A percentile compares a stretch with the other conserved stretches of the same genome.
phyloP scores from a whole-genome alignment of 2,888 invertebrate species.

The Drosophila borealis region DNA sequence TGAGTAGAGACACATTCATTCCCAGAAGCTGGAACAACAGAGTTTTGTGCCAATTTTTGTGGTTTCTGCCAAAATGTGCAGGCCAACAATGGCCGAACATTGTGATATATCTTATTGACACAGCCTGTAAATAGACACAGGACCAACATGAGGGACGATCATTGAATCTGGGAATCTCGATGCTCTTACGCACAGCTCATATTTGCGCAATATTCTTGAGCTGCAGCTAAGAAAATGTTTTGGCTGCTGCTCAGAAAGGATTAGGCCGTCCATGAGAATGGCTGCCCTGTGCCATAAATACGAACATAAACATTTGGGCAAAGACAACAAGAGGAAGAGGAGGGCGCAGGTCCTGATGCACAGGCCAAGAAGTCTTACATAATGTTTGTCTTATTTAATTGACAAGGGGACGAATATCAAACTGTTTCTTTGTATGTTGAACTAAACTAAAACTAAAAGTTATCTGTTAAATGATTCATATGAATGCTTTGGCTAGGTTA shows the following conservation, averaged over 20 bases:
- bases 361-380: neutral
- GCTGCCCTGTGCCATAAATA: conserved; percentile 32
- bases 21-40: conserved; percentile 63
- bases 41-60: conserved; percentile 64
- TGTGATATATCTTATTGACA: conserved; percentile 71
- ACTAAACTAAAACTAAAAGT: neutral
- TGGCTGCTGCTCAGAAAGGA: conserved; percentile 68
- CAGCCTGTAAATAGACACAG: conserved; percentile 47
- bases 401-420: neutral
- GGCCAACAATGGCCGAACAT: conserved; percentile 36
- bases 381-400: conserved; percentile 7
- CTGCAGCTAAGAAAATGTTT: conserved; percentile 77
- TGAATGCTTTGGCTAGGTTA: no score
- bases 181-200: conserved; percentile 29
- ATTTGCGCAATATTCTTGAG: conserved; percentile 76
- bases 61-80: conserved; percentile 52
- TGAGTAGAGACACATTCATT: conserved; percentile 36
- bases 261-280: conserved; percentile 40
- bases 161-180: conserved; percentile 10
- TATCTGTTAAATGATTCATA: no score
- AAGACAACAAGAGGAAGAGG: neutral
- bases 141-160: conserved; percentile 24
- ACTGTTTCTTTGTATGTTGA: neutral
- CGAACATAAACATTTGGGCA: conserved; percentile 53
- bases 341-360: neutral